Evolutionary conservation across 2,113 vertebrate species (phyloP).

Genomic region (Megaptera novaeangliae): DNA sequence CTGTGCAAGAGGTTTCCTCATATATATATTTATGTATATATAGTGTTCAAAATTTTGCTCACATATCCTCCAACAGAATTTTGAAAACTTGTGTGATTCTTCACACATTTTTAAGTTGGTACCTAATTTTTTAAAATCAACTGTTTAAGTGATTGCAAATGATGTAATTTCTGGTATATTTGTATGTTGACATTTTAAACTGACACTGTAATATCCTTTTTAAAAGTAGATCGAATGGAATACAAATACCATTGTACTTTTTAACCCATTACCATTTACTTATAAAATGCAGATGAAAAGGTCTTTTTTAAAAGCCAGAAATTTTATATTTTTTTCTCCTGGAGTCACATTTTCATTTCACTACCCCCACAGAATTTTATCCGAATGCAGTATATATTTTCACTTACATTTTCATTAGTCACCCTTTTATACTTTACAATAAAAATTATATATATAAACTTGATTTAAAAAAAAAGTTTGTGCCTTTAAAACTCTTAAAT

Average conservation of each 20-base stretch:
- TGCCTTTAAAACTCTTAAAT: not conserved
- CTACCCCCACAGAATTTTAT: not conserved
- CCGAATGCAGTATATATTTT: not conserved
- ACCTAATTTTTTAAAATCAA: not conserved
- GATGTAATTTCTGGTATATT: not conserved
- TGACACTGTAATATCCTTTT: not conserved
- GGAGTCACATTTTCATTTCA: not conserved
- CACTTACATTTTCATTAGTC: not conserved
- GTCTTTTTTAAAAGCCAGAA: not conserved
- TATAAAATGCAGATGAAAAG: not conserved
- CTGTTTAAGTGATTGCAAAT: not conserved
- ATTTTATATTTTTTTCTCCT: not conserved
- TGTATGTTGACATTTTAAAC: not conserved
- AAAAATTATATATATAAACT: not conserved
- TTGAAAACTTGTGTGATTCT: not conserved
- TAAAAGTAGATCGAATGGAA: not conserved
- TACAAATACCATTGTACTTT: not conserved
- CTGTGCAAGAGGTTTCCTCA: not conserved
- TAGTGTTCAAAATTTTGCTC: not conserved
- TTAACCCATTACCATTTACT: not conserved
- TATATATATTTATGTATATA: not conserved
- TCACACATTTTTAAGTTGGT: not conserved
- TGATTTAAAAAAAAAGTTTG: not conserved
- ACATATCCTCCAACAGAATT: not conserved
- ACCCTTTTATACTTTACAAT: not conserved